phyloP scores from a whole-genome alignment of 2,113 vertebrate genomes.

The Pithys albifrons region DNA sequence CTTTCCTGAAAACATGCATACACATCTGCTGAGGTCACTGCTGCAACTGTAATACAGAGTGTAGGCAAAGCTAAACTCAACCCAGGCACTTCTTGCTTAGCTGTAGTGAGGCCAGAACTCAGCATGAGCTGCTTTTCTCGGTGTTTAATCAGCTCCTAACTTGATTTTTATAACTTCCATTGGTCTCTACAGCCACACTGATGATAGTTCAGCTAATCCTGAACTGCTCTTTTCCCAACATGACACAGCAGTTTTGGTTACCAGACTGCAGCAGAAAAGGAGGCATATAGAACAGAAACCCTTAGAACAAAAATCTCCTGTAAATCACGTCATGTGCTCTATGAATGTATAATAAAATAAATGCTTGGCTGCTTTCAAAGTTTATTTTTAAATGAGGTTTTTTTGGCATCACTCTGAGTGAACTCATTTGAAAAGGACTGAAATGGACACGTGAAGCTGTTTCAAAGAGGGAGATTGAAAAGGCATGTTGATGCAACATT shows the following conservation, averaged over 20 bases:
- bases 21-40: not conserved
- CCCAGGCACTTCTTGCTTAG: not conserved
- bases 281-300: not conserved
- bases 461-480: not conserved
- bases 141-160: not conserved
- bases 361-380: not conserved
- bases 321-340: not conserved
- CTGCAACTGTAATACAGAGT: not conserved
- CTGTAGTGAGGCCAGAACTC: not conserved
- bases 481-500: not conserved
- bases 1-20: not conserved
- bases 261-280: not conserved
- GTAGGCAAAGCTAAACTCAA: not conserved
- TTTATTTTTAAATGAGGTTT: not conserved
- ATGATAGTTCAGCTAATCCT: not conserved
- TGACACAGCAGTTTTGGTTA: not conserved
- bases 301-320: not conserved
- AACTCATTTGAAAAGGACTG: not conserved
- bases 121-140: not conserved
- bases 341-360: not conserved
- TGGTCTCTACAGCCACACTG: not conserved
- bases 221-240: not conserved
- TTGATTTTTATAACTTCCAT: not conserved
- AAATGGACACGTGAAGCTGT: not conserved
- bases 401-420: not conserved